Percentiles rank a stretch among this genome's conserved stretches.
phyloP scores from a whole-genome alignment of 2,113 vertebrate species.

The Silurus asotus region DNA sequence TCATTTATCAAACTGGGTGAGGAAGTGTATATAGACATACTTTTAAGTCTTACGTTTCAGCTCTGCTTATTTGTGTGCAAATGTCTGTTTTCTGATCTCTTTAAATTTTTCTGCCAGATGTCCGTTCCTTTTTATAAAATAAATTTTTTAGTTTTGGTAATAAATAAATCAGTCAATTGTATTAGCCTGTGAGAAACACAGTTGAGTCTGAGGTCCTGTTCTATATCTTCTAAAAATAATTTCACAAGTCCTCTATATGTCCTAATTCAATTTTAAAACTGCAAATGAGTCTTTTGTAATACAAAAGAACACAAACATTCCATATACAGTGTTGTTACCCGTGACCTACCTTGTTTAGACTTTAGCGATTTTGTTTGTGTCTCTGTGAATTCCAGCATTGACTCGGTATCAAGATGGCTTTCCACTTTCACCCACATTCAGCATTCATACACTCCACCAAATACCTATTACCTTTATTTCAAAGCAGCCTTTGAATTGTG shows the following conservation, averaged over 20 bases:
- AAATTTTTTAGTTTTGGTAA: neutral
- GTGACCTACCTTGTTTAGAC: neutral
- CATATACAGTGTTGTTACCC: neutral
- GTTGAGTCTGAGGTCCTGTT: neutral
- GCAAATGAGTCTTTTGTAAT: neutral
- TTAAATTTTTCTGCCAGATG: neutral
- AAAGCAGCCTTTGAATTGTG: neutral
- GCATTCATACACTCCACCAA: neutral
- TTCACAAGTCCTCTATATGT: neutral
- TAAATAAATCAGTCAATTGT: neutral
- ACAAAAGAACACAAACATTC: neutral
- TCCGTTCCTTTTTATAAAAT: neutral
- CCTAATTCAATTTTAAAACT: neutral
- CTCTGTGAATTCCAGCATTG: neutral
- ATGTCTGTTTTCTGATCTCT: neutral
- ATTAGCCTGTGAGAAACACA: neutral
- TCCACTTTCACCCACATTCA: conserved; percentile 14
- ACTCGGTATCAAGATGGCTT: conserved; percentile 16
- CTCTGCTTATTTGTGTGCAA: neutral
- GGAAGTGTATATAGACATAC: neutral
- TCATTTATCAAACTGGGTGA: neutral
- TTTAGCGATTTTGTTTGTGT: neutral
- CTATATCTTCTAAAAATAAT: neutral
- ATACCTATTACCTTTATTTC: neutral
- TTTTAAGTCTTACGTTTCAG: neutral